Base-by-base conservation (phyloP, 2,888 invertebrate species). In the Galerucella nymphaeae region DNA sequence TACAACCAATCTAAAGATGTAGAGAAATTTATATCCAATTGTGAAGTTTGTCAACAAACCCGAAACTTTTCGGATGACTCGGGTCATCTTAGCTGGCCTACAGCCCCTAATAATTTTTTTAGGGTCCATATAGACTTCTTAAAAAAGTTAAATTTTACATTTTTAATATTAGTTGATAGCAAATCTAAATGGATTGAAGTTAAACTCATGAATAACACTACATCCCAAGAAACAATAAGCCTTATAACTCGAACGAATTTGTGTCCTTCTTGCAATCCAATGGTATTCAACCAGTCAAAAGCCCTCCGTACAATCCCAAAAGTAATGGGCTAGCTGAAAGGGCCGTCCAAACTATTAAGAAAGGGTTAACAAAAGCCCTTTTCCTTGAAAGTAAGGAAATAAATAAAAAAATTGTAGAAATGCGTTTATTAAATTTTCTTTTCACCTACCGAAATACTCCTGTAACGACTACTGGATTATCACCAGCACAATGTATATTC, bases 221-320 rank as follows among this genome's bases (percentile, higher is more conserved):
- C 30, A 76, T 79, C 4, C 73, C 78, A 20, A 79, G 78, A 58
- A 79, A 79, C 69, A 79, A 79, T 16, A 76, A 78, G 30, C 78
- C 77, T 13, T 80, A 75, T 69, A 79, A 76, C 77, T n/a, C n/a
- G 3, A 30, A 20, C 18, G 74, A 76, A 70, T 78, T 78, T 76
- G 64, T 72, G 18, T 30, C 20, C 10, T 80, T 80, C 10, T 80
- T 80, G 61, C 76, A 76, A 66, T 70, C 77, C 53, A 79, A 81
- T 73, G 77, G 80, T 18, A 80, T 80, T 20, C 80, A 75, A 75
- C 71, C 74, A 41, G 61, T 76, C n/a, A 77, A 76, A 73, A 72
- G 76, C 10, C 74, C 80, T 57, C 78, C 78, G 5, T 76, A 77
- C 53, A 78, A 80, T 23, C 23, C 23, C 23, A 23, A 23, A 23